Base-by-base conservation (phyloP, 1,140 invertebrate genomes). In the Halictus rubicundus region DNA sequence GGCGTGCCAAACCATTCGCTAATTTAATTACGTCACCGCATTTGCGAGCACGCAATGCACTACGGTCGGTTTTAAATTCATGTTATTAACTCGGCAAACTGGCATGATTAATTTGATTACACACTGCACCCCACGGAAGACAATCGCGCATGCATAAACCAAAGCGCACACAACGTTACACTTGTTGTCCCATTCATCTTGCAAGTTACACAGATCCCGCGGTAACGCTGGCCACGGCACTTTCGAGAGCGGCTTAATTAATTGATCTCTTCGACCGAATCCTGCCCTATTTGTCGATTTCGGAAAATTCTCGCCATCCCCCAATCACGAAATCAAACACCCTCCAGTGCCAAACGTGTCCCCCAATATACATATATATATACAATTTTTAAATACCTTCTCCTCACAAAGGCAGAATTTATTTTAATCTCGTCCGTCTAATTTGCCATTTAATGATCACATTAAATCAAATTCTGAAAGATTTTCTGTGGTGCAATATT, bases 1-100 rank as follows among this genome's bases (percentile, higher is more conserved):
- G 27, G 21, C 37, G 37, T 12, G n/a, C 25, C 46, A 42, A 32
- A 12, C n/a, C 37, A 21, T 32, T 57, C 12, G 42, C 25, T 61
- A 23, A 19, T 37, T 52, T 54, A 78, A 72, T 78, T 54, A 54
- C 59, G 59, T 71, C 59, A 46, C 7, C 23, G 76, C 27, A 39
- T 78, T 71, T 19, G 7, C 12, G 16, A 23, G 32, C 46, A 23
- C 25, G n/a, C 5, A 27, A 8, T 6, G 54, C 39, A n/a, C 19
- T 25, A 27, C 27, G 21, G 54, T 19, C 32, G 65, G 19, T 78
- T 71, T 61, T 54, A 78, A 72, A 71, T 78, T 78, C 59, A 49
- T 61, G 68, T 78, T 78, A 72, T 78, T 78, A 78, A 71, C 68
- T 37, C 10, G 27, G 73, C 64, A 66, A 75, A 75, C 64, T 23